Base-by-base conservation (phyloP, 1,140 invertebrate species). In the Bombyx mori region DNA sequence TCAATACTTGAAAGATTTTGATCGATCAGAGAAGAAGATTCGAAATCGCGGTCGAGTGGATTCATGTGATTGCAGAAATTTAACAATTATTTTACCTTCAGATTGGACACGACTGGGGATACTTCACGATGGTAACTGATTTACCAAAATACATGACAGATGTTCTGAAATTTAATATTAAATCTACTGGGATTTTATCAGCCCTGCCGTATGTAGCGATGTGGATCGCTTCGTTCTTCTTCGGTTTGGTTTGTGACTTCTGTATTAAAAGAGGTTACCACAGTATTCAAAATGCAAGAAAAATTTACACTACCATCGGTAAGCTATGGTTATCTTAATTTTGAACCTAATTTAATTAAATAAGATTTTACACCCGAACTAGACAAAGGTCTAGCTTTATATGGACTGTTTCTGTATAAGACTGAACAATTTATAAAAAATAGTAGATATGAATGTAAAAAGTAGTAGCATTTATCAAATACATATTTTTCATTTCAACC, bases 101-200 rank as follows among this genome's bases (percentile, higher is more conserved):
- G 84, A 75, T 87, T 91, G 95, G 95, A 18, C 95, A 97, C 84
- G 96, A 98, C 83, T 98, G 96, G 96, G 96, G 95, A 43, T 96
- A 97, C 80, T 98, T 98, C 75, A 98, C 96, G 3, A 94, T 98
- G 91, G 92, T 98, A 0, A 97, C 95, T 6, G 94, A 97, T 79
- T 86, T 99, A 12, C 97, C 97, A 2, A 96, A 95, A 90, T 99
- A 97, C 84, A 95, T 99, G 92, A 93, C 93, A 61, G 92, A 94
- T 76, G 93, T 97, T 2, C 86, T 98, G 7, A 92, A 95, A 73
- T 97, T 96, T 80, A 92, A 95, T 64, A 94, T 97, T 49, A 92
- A 90, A 68, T 82, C 91, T 66, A 93, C 94, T 61, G 93, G 93
- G 3, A 77, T 91, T 1, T 89, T 92, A 42, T 93, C 92, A 2